A percentile compares a stretch with the other conserved stretches of the same genome.
phyloP scores from a whole-genome alignment of 2,113 vertebrate species.

The Patagioenas fasciata region DNA sequence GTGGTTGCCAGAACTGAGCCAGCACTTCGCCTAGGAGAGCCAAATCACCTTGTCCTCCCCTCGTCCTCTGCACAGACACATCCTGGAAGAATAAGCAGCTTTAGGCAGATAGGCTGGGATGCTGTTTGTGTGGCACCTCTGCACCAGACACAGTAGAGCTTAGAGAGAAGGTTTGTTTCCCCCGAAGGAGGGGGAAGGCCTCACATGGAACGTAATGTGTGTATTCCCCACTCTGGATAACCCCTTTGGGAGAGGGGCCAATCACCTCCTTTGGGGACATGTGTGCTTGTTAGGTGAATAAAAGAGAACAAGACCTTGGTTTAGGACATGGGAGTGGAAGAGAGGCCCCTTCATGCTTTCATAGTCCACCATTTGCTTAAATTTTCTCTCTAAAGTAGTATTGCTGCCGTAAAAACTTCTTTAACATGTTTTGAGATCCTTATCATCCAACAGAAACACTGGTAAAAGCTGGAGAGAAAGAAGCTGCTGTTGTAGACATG shows the following conservation, averaged over 20 bases:
- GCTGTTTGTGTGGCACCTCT: background rate
- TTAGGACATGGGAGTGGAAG: background rate
- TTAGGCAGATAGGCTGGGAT: background rate
- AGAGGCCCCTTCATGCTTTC: background rate
- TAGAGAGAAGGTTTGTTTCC: background rate
- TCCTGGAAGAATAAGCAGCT: background rate
- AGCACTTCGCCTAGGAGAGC: background rate
- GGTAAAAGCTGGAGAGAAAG: background rate
- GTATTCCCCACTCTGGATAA: background rate
- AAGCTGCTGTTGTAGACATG: fast-evolving
- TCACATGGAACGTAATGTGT: fast-evolving
- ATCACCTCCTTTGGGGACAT: background rate
- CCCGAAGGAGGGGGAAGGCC: background rate
- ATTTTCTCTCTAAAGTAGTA: background rate
- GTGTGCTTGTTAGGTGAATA: background rate
- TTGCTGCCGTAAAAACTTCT: background rate
- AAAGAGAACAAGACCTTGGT: background rate
- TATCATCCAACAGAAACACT: background rate
- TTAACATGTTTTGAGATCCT: background rate
- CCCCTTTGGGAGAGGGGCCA: fast-evolving
- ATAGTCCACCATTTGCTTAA: background rate
- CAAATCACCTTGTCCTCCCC: background rate
- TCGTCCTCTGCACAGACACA: background rate
- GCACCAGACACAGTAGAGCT: background rate
- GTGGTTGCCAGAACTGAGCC: background rate